Evolutionary conservation across 2,888 invertebrate species (phyloP).

Genomic region (Theretra japonica): DNA sequence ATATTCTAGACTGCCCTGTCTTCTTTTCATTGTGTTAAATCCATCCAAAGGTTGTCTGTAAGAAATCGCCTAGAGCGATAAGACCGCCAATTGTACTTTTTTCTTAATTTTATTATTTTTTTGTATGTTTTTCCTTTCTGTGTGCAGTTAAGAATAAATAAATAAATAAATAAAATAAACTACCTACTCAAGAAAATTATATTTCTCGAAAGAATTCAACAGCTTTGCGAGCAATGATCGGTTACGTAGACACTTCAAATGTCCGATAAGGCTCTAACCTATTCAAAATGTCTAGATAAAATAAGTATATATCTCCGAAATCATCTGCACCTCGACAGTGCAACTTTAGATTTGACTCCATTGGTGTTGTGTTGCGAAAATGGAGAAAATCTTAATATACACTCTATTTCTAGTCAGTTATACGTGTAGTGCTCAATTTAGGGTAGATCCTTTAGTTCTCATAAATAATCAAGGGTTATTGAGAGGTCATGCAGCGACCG

Average conservation of each 20-base stretch:
- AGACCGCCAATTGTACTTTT: no score
- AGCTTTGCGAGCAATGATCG: constrained; percentile 22
- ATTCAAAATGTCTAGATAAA: constrained; percentile 61
- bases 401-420: constrained; percentile 41
- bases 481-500: constrained; percentile 65
- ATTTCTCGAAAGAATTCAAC: constrained; percentile 36
- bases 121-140: no score
- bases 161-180: no score
- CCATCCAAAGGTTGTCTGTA: no score
- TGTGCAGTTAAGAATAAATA: no score
- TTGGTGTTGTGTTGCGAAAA: constrained; percentile 38
- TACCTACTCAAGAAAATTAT: constrained; percentile 13
- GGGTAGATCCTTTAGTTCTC: constrained; percentile 74
- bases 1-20: no score
- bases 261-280: constrained; percentile 48
- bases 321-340: constrained; percentile 37
- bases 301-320: constrained; percentile 46
- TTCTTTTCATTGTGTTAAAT: no score
- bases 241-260: constrained; percentile 47
- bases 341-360: constrained; percentile 20
- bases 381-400: constrained; percentile 45
- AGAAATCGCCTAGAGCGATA: no score
- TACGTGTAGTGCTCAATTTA: constrained; percentile 49
- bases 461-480: constrained; percentile 70
- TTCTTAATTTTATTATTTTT: no score